Conservation (phyloP, 2,888 invertebrate species). For the Phytoseiulus persimilis region DNA sequence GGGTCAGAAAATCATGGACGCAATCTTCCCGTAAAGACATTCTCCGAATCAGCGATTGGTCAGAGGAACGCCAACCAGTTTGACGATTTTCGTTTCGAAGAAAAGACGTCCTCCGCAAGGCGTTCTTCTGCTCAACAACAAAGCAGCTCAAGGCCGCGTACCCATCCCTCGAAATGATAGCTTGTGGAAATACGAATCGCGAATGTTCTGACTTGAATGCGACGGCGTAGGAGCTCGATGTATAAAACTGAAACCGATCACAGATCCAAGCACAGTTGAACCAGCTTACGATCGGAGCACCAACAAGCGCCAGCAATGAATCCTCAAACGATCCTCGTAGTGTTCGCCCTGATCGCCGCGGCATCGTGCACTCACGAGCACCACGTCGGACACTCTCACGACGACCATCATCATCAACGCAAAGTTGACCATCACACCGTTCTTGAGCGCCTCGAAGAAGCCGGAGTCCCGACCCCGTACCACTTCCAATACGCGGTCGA, state of each 20-base stretch:
- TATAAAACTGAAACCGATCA: not conserved
- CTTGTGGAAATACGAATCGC: not conserved
- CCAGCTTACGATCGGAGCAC: not conserved
- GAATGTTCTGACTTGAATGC: not conserved
- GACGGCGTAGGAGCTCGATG: not conserved
- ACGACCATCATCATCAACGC: not conserved
- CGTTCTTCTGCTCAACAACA: not conserved
- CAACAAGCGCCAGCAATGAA: not conserved
- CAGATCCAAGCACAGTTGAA: not conserved
- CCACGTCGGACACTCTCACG: not conserved
- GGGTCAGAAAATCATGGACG: no score
- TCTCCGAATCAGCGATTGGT: no score
- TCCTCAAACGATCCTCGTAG: not conserved
- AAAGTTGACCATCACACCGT: not conserved
- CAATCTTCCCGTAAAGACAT: no score
- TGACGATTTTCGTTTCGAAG: not conserved
- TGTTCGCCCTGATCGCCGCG: not conserved
- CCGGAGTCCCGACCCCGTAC: constrained; percentile 12
- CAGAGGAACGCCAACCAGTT: not conserved
- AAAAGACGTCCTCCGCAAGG: not conserved
- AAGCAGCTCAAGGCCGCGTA: not conserved
- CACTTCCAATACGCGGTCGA: constrained; percentile 30
- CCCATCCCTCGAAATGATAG: constrained; percentile 5
- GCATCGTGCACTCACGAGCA: not conserved
- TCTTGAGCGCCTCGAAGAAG: not conserved